Conservation (phyloP, 2,888 invertebrate genomes). For the Amphimallon solstitiale region DNA sequence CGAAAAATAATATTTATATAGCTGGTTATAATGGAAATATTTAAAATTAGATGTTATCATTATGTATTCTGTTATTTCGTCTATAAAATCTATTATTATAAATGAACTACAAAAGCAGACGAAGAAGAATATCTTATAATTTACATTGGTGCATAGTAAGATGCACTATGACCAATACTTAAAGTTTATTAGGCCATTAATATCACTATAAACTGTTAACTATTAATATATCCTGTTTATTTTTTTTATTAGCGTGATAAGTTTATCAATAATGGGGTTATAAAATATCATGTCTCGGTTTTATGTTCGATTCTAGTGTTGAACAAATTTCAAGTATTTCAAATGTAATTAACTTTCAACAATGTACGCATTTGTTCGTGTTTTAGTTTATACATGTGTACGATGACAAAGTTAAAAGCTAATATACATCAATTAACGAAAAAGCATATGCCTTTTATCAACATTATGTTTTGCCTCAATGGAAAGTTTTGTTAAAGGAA, state of each 20-base stretch:
- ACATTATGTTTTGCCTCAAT: too few relatives aligned
- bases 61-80: too few relatives aligned
- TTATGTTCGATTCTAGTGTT: conserved; percentile 11
- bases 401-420: too few relatives aligned
- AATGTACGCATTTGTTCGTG: conserved; percentile 17
- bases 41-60: too few relatives aligned
- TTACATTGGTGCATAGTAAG: neutral
- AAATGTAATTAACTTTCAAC: conserved; percentile 23
- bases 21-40: too few relatives aligned
- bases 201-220: conserved; percentile 34
- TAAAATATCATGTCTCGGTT: conserved; percentile 29
- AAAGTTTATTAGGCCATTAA: conserved; percentile 31
- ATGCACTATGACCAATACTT: conserved; percentile 18
- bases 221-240: conserved; percentile 35
- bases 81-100: too few relatives aligned
- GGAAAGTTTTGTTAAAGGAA: too few relatives aligned
- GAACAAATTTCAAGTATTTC: conserved; percentile 19
- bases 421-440: too few relatives aligned
- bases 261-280: conserved; percentile 32
- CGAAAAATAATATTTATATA: too few relatives aligned
- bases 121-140: neutral
- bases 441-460: too few relatives aligned
- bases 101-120: neutral
- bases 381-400: neutral
- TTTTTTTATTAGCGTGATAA: conserved; percentile 26